Evolutionary conservation across 2,797 vertebrate genomes (phyloP).

Genomic region (Cyprinodon diabolis): DNA sequence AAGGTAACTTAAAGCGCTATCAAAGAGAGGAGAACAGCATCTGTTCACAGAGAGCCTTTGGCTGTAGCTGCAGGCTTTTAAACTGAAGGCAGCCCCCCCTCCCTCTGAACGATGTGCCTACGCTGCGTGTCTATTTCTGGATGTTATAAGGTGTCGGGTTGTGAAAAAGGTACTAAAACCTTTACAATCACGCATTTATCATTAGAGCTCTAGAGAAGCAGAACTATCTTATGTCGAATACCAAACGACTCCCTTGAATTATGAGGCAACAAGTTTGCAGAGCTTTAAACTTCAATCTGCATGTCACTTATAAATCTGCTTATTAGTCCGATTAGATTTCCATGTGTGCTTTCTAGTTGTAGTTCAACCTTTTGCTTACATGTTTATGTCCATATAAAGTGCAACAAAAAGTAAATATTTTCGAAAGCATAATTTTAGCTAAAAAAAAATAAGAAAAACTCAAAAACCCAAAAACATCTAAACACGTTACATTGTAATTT

Average conservation of each 20-base stretch:
- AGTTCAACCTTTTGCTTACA: neutral
- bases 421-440: neutral
- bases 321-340: neutral
- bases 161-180: constrained; percentile 6
- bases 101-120: neutral
- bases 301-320: neutral
- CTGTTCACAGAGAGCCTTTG: neutral
- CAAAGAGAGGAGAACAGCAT: constrained; percentile 8
- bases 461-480: neutral
- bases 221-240: neutral
- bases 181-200: constrained; percentile 4
- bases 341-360: neutral
- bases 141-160: constrained; percentile 4
- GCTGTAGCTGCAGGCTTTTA: neutral
- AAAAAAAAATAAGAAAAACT: neutral
- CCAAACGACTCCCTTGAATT: constrained; percentile 2
- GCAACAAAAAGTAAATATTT: neutral
- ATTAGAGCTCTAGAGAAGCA: constrained; percentile 1
- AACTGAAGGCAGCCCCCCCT: neutral
- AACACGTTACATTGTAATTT: neutral
- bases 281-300: neutral
- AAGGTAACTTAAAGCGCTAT: constrained; percentile 35
- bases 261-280: neutral
- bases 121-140: constrained; percentile 1
- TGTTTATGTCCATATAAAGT: no score